phyloP scores from a whole-genome alignment of 2,888 invertebrate species.

The Spisula solida region DNA sequence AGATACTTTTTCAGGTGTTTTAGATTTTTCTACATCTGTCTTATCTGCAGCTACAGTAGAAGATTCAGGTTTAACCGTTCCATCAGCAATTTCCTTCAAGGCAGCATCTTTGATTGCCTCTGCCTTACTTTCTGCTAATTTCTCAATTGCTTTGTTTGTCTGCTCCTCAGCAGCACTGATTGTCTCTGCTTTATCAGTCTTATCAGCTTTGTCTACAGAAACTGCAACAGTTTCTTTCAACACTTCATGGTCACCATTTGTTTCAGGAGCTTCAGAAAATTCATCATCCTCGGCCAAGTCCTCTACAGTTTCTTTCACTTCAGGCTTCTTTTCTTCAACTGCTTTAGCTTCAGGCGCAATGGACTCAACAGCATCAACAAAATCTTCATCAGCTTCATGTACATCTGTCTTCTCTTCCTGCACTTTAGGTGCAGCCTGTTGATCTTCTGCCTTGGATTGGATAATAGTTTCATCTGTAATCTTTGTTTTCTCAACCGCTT shows the following conservation, averaged over 20 bases:
- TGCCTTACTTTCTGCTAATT: constrained; percentile 32
- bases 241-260: not conserved
- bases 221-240: not conserved
- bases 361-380: constrained; percentile 22
- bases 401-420: not conserved
- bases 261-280: constrained; percentile 11
- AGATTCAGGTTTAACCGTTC: not conserved
- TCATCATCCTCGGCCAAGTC: not conserved
- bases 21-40: not conserved
- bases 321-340: not conserved
- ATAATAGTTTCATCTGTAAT: not conserved
- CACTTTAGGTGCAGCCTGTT: not conserved
- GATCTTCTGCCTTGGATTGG: not conserved
- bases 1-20: not conserved
- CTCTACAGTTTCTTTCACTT: not conserved
- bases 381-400: not conserved
- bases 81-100: constrained; percentile 26
- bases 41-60: not conserved
- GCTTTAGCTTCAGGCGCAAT: not conserved
- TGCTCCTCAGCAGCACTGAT: not conserved
- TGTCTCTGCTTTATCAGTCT: not conserved
- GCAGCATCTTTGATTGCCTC: constrained; percentile 33
- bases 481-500: not conserved
- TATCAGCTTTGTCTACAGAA: not conserved
- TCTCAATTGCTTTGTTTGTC: not conserved